Evolutionary conservation across 92 coral and sea anemone genomes (phyloP), one percentile per base, ranked within the genome.

Genomic region (Epizoanthus illoricatus): DNA sequence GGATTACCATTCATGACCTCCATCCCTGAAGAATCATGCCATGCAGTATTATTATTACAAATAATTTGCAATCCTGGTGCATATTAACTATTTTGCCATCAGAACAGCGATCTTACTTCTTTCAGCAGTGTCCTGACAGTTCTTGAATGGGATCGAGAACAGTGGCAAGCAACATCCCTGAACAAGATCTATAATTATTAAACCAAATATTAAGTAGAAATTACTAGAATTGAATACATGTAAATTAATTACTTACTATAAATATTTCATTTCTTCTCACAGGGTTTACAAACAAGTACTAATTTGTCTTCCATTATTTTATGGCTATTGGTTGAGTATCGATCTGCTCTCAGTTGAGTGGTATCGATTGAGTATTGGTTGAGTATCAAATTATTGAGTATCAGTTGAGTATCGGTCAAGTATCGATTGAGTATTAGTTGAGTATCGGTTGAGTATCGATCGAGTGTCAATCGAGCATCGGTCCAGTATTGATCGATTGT

Each of bases 61-160:
- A 72, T 47, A 47, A 20, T 9, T 19, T 17, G 10, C 54, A 47
- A 42, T 8, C 2, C 39, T 16, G 40, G n/a, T 71, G 36, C 5
- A 19, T 21, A 10, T 18, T 49, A 49, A 11, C 11, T 49, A 49
- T 49, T 49, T 49, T 49, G 10, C 12, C 2, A 52, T 52, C 60
- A 71, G 11, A 45, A 7, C 42, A 20, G 16, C 15, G 28, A 41
- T 19, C 69, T 18, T 75, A 89, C 92, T 85, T 86, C 85, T 80
- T 72, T 84, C 71, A 94, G 88, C 13, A 85, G 88, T 41, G 80
- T 89, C 74, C 98, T 92, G 5, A 93, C 98, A 81, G 90, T 76
- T 85, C 98, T 90, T 24, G 95, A 91, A 21, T 81, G 89, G 57
- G 86, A 83, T 64, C 98, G 78, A 6, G 98, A 94, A 75, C 98